These are phyloP conservation scores for Labeo rohita DNA, from an alignment of 2,113 vertebrate species.

Conservation along the genomic window DNA sequence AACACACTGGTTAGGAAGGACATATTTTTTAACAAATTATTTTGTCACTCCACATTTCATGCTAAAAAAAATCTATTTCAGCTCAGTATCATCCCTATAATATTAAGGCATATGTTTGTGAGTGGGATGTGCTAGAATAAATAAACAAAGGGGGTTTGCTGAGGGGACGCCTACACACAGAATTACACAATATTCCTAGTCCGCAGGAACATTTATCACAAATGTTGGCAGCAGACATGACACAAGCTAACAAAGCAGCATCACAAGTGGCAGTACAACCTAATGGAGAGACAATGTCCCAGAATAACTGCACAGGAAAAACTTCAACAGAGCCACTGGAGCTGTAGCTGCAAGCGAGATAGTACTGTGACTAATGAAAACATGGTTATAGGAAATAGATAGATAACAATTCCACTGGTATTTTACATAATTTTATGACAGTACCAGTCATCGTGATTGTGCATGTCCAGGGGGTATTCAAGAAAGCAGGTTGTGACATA, in stretches of 20 bases:
- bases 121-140: conserved; percentile 9
- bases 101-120: background rate
- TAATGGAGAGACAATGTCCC: conserved; percentile 1
- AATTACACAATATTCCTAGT: conserved; percentile 29
- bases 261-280: background rate
- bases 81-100: background rate
- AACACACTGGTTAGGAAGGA: background rate
- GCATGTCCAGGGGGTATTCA: too few species aligned
- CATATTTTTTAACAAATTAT: background rate
- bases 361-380: background rate
- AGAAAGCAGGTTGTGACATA: too few species aligned
- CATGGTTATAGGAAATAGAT: too few species aligned
- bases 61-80: background rate
- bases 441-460: too few species aligned
- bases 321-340: background rate
- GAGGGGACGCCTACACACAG: background rate
- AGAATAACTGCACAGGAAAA: conserved; percentile 19
- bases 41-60: background rate
- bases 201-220: conserved; percentile 36
- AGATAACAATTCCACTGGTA: too few species aligned
- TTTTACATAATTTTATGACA: too few species aligned
- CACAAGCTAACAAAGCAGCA: conserved; percentile 38
- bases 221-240: conserved; percentile 29
- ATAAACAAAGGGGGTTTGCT: conserved; percentile 32
- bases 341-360: background rate